phyloP scores from a whole-genome alignment of 2,888 invertebrate species.

The Tenthredo distinguenda region DNA sequence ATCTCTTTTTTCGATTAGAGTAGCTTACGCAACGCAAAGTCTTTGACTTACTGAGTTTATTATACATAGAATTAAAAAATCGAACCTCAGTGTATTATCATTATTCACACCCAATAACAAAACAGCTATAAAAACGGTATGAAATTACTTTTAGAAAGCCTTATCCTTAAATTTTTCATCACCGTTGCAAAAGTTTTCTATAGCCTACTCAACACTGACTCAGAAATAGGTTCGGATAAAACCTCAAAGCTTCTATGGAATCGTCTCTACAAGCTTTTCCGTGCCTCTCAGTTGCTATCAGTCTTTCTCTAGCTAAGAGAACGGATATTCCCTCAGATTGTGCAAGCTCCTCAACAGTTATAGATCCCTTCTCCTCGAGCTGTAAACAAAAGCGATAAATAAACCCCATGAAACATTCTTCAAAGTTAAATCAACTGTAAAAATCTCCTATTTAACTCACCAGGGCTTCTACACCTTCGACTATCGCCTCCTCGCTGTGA shows the following conservation, averaged over 20 bases:
- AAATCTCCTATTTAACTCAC: conserved; percentile 76
- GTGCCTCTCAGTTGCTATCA: conserved; percentile 91
- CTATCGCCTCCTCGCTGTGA: conserved; percentile 86
- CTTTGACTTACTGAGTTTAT: neutral
- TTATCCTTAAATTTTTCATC: neutral
- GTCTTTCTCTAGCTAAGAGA: conserved; percentile 92
- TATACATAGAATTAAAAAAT: neutral
- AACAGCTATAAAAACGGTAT: conserved; percentile 2
- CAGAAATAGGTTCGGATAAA: conserved; percentile 95
- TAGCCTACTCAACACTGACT: neutral
- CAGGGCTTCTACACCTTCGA: conserved; percentile 83
- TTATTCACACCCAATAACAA: neutral
- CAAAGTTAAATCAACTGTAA: neutral
- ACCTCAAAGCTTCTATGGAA: conserved; percentile 95
- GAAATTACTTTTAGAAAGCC: neutral
- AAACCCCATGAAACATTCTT: conserved; percentile 37
- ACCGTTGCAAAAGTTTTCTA: neutral
- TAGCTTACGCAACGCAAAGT: neutral
- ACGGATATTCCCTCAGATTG: conserved; percentile 91
- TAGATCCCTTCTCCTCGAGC: conserved; percentile 84
- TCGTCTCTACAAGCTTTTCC: conserved; percentile 97
- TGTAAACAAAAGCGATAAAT: conserved; percentile 73
- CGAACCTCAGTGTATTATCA: neutral
- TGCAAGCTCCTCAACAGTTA: conserved; percentile 94
- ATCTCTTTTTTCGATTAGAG: neutral